Percentiles rank a stretch among this genome's conserved stretches.
Evolutionary conservation across 2,113 vertebrate species (phyloP).

Genomic region (Bagarius yarrelli): DNA sequence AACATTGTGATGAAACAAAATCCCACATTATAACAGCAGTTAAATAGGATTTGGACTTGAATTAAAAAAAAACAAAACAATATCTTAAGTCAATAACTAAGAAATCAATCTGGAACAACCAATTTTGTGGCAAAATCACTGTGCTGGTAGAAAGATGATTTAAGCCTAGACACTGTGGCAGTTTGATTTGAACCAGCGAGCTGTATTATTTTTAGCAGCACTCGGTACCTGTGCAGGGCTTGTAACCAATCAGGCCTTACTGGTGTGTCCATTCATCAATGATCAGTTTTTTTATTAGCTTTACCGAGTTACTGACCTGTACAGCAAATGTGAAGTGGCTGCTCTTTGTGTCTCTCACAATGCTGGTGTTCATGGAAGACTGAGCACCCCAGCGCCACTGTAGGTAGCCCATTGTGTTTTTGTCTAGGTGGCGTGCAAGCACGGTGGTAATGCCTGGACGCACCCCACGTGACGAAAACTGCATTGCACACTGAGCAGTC

Average conservation of each 20-base stretch:
- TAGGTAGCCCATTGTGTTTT: constrained; percentile 96
- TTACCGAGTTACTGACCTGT: constrained; percentile 73
- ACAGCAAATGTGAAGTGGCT: constrained; percentile 89
- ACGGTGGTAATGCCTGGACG: constrained; percentile 88
- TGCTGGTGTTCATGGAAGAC: constrained; percentile 96
- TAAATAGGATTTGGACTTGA: too few species aligned
- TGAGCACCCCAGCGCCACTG: constrained; percentile 97
- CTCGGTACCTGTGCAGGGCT: not conserved
- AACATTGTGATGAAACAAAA: too few species aligned
- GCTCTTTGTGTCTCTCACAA: constrained; percentile 92
- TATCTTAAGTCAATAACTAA: not conserved
- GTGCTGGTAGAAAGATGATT: not conserved
- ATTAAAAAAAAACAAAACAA: not conserved
- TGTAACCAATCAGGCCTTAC: not conserved
- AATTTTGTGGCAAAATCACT: not conserved
- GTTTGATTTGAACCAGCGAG: not conserved
- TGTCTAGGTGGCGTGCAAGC: constrained; percentile 90
- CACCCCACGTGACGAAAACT: constrained; percentile 88
- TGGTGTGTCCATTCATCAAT: too few species aligned
- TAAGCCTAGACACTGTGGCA: not conserved
- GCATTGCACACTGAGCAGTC: constrained; percentile 88
- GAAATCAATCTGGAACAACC: not conserved
- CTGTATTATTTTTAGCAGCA: not conserved
- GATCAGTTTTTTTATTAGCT: not conserved
- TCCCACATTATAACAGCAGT: too few species aligned